phyloP scores from a whole-genome alignment of 1,140 invertebrate species.

The Bilobella aurantiaca region DNA sequence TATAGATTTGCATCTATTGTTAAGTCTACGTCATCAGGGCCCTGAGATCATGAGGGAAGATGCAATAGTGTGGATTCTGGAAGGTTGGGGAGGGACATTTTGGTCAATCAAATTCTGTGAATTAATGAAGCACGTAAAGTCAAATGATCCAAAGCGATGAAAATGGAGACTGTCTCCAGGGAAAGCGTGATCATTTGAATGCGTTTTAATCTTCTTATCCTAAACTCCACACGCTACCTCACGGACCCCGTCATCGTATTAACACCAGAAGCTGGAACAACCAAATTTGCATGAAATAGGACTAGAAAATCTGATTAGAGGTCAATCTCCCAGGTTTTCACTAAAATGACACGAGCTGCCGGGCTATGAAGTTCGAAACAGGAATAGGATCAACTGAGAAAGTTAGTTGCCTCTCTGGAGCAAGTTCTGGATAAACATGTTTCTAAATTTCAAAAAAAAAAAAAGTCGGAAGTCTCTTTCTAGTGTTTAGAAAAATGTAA shows the following conservation, averaged over 20 bases:
- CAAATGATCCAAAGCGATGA: not conserved
- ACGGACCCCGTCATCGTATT: not conserved
- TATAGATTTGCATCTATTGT: not conserved
- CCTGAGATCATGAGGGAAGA: not conserved
- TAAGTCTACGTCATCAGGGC: not conserved
- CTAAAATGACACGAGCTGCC: not conserved
- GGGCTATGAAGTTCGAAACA: too few species aligned
- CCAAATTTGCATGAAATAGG: constrained; percentile 4
- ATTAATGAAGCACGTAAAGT: constrained; percentile 2
- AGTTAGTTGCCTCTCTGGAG: not conserved
- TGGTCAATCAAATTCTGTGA: not conserved
- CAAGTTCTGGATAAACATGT: not conserved
- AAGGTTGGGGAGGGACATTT: not conserved
- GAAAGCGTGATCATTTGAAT: not conserved
- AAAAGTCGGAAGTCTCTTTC: not conserved
- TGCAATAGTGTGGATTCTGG: not conserved
- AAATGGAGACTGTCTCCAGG: not conserved
- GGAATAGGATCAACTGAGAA: not conserved
- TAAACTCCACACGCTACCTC: not conserved
- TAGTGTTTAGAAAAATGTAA: not conserved
- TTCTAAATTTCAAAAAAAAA: not conserved
- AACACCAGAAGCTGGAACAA: not conserved
- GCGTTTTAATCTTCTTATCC: constrained; percentile 5
- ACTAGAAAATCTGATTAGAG: constrained; percentile 3
- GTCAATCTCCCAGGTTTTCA: not conserved